These are phyloP conservation scores for Lochmaea crataegi DNA, from an alignment of 2,888 invertebrate genomes.

Conservation along the genomic window DNA sequence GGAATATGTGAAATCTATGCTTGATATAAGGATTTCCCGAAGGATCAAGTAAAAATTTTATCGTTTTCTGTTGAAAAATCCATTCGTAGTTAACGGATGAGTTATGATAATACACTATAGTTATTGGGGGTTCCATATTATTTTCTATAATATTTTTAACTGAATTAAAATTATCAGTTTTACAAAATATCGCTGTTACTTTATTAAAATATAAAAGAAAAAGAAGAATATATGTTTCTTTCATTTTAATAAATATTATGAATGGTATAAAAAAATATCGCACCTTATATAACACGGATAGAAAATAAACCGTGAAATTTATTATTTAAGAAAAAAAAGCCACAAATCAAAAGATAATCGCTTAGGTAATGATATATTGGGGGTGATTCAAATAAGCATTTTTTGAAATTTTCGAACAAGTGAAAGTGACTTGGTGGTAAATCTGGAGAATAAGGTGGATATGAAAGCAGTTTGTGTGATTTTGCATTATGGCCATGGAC, in stretches of 20 bases:
- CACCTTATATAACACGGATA: neutral
- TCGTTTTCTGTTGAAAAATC: slow-evolving; percentile 6
- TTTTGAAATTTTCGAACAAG: too few species aligned
- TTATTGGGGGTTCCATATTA: slow-evolving; percentile 14
- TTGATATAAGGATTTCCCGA: neutral
- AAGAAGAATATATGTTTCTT: neutral
- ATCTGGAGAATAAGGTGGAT: too few species aligned
- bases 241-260: neutral
- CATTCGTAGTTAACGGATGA: neutral
- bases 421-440: too few species aligned
- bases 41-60: neutral
- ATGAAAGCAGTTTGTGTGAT: too few species aligned
- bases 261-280: neutral
- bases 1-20: neutral
- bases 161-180: neutral
- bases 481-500: too few species aligned
- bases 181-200: neutral
- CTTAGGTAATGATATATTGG: neutral
- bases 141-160: slow-evolving; percentile 6
- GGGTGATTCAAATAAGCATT: neutral
- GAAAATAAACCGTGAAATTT: neutral
- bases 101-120: slow-evolving; percentile 1
- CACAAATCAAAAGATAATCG: neutral
- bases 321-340: neutral
- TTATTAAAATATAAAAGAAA: neutral